Evolutionary conservation across 2,888 invertebrate genomes (phyloP).

Genomic region (Troilus luridus): DNA sequence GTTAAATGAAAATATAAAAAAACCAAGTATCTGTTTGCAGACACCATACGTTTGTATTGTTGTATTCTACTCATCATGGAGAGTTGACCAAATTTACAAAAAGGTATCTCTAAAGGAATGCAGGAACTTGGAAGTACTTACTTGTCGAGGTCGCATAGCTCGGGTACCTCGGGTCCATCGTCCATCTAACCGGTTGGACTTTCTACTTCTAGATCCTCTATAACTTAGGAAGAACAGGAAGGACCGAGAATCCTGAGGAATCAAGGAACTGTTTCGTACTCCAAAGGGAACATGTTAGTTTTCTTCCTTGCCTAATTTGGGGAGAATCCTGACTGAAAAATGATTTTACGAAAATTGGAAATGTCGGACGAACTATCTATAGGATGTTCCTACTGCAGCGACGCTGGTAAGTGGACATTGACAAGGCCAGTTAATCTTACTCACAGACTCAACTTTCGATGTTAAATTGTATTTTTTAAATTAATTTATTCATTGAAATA

Average conservation of each 20-base stretch:
- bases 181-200: not conserved
- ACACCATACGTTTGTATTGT: no score
- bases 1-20: no score
- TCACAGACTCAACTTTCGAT: not conserved
- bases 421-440: slow-evolving; percentile 1
- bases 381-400: not conserved
- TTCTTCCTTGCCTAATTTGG: not conserved
- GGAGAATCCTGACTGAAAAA: not conserved
- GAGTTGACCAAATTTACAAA: not conserved
- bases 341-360: not conserved
- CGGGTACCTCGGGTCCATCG: not conserved
- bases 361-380: not conserved
- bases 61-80: no score
- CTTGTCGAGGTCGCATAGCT: not conserved
- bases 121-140: not conserved
- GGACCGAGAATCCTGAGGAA: not conserved
- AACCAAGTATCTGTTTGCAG: no score
- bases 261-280: not conserved
- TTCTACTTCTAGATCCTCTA: not conserved
- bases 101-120: not conserved
- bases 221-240: slow-evolving; percentile 27
- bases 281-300: not conserved
- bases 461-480: no score
- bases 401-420: not conserved
- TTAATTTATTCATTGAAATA: no score